A percentile compares a stretch with the other conserved stretches of the same genome.
These are phyloP conservation scores for Bombus waltoni DNA, from an alignment of 1,140 invertebrate species.

Conservation along the genomic window DNA sequence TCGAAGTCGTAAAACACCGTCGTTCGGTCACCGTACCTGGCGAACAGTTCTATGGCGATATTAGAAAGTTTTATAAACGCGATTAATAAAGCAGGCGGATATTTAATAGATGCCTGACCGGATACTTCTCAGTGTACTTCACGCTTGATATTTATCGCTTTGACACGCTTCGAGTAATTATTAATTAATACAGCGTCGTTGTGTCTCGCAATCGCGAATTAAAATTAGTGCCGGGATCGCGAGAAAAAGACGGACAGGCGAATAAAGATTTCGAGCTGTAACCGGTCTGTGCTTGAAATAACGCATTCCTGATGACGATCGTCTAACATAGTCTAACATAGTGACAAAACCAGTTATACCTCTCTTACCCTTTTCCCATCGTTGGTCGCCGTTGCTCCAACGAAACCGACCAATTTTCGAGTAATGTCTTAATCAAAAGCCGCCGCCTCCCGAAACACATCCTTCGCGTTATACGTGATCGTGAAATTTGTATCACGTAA, in stretches of 20 bases:
- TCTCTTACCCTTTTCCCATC: constrained; percentile 12
- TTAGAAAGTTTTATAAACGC: background rate
- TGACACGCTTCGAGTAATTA: background rate
- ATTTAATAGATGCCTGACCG: background rate
- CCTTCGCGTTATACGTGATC: constrained; percentile 2
- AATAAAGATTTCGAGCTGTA: constrained; percentile 51
- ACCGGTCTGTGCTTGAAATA: constrained; percentile 16
- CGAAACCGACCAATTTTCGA: constrained; percentile 45
- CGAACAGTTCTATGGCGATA: background rate
- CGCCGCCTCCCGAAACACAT: constrained; percentile 13
- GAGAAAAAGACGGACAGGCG: background rate
- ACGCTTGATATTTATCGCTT: background rate
- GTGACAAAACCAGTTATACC: constrained; percentile 59
- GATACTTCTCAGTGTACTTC: background rate
- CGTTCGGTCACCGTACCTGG: background rate
- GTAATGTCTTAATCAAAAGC: constrained; percentile 55
- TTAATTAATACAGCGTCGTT: constrained; percentile 1
- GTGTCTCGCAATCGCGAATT: background rate
- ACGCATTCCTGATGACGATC: constrained; percentile 13
- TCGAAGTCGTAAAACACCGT: background rate
- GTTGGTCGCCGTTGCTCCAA: constrained; percentile 3
- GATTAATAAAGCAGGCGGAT: background rate
- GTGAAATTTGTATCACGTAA: constrained; percentile 23
- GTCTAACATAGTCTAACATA: constrained; percentile 52
- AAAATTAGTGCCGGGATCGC: constrained; percentile 3